Base-by-base conservation (phyloP, 2,113 vertebrate species). In the Alosa alosa region DNA sequence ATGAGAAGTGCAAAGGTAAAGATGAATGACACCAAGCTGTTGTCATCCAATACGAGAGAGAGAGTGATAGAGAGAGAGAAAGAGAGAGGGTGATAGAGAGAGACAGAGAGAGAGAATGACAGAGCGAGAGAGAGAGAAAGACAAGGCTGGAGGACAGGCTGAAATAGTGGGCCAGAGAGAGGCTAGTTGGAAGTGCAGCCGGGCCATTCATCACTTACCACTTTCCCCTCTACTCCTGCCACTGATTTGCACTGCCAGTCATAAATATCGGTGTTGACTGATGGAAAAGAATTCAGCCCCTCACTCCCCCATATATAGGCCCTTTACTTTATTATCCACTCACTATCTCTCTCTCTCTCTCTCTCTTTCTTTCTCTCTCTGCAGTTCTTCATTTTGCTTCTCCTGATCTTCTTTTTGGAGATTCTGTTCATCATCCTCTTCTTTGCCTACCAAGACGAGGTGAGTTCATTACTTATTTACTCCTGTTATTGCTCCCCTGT, bases 371-470 rank as follows among this genome's bases (percentile, higher is more conserved):
- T 88, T 90, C 87, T 94, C 86, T 93, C 90, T 93, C 92, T 86
- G 45, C 96, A 99, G 98, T 99, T 99, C 96, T 99, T 99, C 90
- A 95, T 99, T 92, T 90, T 97, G 91, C 95, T 99, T 88, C 95
- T 99, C 91, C 94, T 99, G 90, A 96, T 99, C 93, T 96, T 99
- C 92, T 94, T 99, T 91, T 93, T 99, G 93, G 98, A 99, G 91
- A 95, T 97, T 91, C 94, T 96, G 83, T 94, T 95, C 84, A 95
- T 97, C 89, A 95, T 97, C 94, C 96, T 99, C n/a, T 99, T 99
- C 95, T 98, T 98, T 82, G 94, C 96, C 92, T 98, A 99, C 93
- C 97, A 96, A 0, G 97, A 99, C 87, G 94, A 98, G 98, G 98
- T 99, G 94, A 90, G 92, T 87, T 83, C 25, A 64, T 83, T 64